These are phyloP conservation scores for Bombylius discolor DNA, from an alignment of 2,888 invertebrate species.

Conservation along the genomic window DNA sequence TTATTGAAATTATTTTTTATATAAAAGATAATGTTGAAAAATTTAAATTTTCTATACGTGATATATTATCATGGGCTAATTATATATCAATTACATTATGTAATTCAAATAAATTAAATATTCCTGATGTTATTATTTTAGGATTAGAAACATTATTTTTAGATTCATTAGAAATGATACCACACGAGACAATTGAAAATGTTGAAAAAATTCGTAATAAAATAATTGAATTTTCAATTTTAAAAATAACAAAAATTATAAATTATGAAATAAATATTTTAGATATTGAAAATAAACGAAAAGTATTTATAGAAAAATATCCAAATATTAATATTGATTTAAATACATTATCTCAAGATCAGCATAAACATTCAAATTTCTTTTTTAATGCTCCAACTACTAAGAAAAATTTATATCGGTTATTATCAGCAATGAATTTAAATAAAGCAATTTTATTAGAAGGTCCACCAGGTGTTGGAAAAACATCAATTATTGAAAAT, in stretches of 20 bases:
- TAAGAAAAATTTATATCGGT: slow-evolving; percentile 63
- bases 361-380: slow-evolving; percentile 37
- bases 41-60: slow-evolving; percentile 78
- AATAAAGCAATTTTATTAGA: slow-evolving; percentile 89
- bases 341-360: slow-evolving; percentile 9
- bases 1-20: slow-evolving; percentile 72
- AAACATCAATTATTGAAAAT: slow-evolving; percentile 87
- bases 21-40: slow-evolving; percentile 61
- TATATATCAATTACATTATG: slow-evolving; percentile 40
- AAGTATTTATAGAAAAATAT: slow-evolving; percentile 18
- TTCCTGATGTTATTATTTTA: slow-evolving; percentile 63
- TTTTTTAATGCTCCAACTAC: slow-evolving; percentile 68
- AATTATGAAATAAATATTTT: slow-evolving; percentile 31
- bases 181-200: slow-evolving; percentile 48
- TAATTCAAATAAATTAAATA: slow-evolving; percentile 20
- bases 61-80: slow-evolving; percentile 81
- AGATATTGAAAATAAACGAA: slow-evolving; percentile 32
- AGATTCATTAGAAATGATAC: slow-evolving; percentile 76
- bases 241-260: slow-evolving; percentile 40
- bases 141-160: slow-evolving; percentile 85
- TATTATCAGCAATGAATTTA: slow-evolving; percentile 79
- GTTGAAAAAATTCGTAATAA: slow-evolving; percentile 37
- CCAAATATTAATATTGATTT: slow-evolving; percentile 11
- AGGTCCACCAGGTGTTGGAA: slow-evolving; percentile 97
- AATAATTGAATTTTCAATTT: slow-evolving; percentile 44